These are phyloP conservation scores for Metallyticus violacea DNA, from an alignment of 2,888 invertebrate species.

Conservation along the genomic window DNA sequence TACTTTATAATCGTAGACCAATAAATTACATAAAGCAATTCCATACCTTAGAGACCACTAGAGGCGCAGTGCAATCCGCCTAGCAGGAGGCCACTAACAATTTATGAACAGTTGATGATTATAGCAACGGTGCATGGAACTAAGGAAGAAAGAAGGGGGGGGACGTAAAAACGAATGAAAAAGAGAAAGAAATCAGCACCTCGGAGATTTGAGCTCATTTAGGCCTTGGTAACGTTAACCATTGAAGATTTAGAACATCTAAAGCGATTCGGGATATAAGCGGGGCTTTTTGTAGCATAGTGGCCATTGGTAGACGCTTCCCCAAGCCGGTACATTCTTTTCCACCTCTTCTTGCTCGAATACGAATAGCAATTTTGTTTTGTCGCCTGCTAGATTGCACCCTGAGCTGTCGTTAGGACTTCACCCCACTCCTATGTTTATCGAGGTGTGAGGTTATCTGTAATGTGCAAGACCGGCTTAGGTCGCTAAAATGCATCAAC, in stretches of 20 bases:
- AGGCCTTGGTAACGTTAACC: background rate
- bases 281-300: background rate
- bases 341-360: background rate
- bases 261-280: background rate
- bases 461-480: background rate
- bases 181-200: background rate
- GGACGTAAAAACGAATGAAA: background rate
- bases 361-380: conserved; percentile 20
- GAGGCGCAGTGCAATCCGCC: too few species aligned
- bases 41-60: too few species aligned
- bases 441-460: background rate
- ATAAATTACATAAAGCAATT: too few species aligned
- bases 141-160: background rate
- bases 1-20: too few species aligned
- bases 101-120: too few species aligned
- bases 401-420: conserved; percentile 7
- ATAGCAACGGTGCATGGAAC: background rate
- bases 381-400: conserved; percentile 7
- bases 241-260: background rate
- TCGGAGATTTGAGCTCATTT: background rate
- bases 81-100: too few species aligned
- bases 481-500: background rate
- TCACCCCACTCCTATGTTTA: background rate
- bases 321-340: conserved; percentile 1
- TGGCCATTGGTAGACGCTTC: background rate